These are phyloP conservation scores for Acanthurus leucopareius DNA, from an alignment of 2,797 vertebrate genomes.

Conservation along the genomic window DNA sequence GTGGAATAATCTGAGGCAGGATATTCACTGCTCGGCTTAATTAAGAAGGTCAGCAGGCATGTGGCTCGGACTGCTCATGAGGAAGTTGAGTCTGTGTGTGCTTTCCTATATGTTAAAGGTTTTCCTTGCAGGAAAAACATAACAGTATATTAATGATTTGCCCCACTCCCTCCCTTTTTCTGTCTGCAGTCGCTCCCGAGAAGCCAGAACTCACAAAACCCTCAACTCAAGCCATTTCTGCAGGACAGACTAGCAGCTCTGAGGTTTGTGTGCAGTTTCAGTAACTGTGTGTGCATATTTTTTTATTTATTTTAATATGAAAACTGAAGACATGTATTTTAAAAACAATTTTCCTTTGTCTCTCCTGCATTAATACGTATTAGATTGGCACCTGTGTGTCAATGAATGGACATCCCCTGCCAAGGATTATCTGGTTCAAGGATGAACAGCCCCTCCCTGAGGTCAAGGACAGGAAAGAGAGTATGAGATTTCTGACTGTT, in stretches of 20 bases:
- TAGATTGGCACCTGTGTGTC: slow-evolving; percentile 89
- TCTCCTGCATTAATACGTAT: not conserved
- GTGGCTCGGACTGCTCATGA: not conserved
- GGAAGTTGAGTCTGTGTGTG: not conserved
- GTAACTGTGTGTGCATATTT: not conserved
- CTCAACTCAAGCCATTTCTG: slow-evolving; percentile 75
- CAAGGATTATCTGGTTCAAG: slow-evolving; percentile 91
- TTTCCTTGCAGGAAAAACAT: slow-evolving; percentile 24
- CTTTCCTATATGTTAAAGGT: not conserved
- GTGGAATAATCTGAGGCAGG: slow-evolving; percentile 42
- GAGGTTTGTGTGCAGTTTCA: slow-evolving; percentile 67
- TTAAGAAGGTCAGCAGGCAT: slow-evolving; percentile 57
- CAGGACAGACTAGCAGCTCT: slow-evolving; percentile 42
- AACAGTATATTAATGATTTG: slow-evolving; percentile 30
- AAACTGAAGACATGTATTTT: not conserved
- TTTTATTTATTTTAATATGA: not conserved
- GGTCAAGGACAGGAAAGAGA: slow-evolving; percentile 78
- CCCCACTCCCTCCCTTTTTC: not conserved
- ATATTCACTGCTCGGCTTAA: slow-evolving; percentile 68
- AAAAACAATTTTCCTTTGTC: not conserved
- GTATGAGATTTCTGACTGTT: slow-evolving; percentile 69
- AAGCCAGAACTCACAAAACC: slow-evolving; percentile 76
- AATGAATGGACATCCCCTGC: slow-evolving; percentile 86
- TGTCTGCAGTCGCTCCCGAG: slow-evolving; percentile 80
- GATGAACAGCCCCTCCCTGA: slow-evolving; percentile 82